Evolutionary conservation across 2,888 invertebrate species (phyloP), one percentile per base, ranked within the genome.

Genomic region (Orchestes rusci): DNA sequence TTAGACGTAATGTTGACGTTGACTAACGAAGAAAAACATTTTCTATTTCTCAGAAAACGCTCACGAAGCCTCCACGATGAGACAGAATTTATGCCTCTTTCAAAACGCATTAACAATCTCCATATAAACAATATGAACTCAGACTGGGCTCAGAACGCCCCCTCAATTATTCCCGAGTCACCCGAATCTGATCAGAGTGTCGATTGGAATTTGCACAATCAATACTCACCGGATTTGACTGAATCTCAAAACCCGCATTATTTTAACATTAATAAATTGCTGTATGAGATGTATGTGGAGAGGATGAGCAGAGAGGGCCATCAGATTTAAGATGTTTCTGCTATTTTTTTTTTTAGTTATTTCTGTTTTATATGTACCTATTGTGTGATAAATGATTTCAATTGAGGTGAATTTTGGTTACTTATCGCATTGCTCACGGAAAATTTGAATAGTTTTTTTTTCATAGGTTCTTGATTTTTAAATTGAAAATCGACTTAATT

Each of bases 41-140:
- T 19, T 33, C 19, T 37, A 13, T 13, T 34, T 71, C 73, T 45
- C 65, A 89, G 89, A 62, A 89, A 90, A 74, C 76, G 89, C 54
- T 76, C 79, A 37, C 75, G 86, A 47, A 80, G 80, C 62, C 57
- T 66, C 17, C 70, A 71, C 29, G 85, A 88, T 55, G 76, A 77
- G 52, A 73, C 76, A 27, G 90, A 90, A 61, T 90, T 89, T 59
- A 83, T 86, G 75, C 91, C 92, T 40, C 69, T 92, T 39, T 90
- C 90, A 10, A 92, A 92, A 67, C 76, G 91, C 61, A 91, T 92
- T 58, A 91, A 91, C 66, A 90, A 90, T 71, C 74, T 92, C 39
- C 89, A 90, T 61, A 80, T 89, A 57, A 84, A 84, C 63, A 74
- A 52, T 51, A 66, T 59, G 64, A 63, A 33, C 62, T 59, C 49